Base-by-base conservation (phyloP, 1,140 invertebrate genomes). In the Heliothis subflexa region DNA sequence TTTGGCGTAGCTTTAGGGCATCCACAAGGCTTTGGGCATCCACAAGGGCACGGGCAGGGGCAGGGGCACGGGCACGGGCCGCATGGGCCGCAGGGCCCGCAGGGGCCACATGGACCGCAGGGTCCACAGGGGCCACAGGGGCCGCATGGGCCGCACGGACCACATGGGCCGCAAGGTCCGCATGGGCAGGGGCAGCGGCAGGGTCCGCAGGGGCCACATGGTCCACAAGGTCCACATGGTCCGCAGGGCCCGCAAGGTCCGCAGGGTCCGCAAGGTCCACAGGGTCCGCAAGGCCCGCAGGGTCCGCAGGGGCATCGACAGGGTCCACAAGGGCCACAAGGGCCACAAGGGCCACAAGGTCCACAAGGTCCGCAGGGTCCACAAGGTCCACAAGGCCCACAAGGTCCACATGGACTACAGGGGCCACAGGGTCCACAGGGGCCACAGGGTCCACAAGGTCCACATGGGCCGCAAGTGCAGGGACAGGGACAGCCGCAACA, bases 191-290 rank as follows among this genome's bases (percentile, higher is more conserved):
- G 80, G 52, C 72, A 80, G 71, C 80, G 64, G 13, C 85, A 85
- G 0, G 86, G 86, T 0, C 84, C 81, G 21, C 85, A 88, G 11
- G 86, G 85, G 0, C 86, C 85, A 47, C 86, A 86, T 0, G 86
- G 85, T 14, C 85, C 84, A 50, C 84, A 84, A 3, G 87, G 83
- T 0, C 83, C 94, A 62, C 97, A 96, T 77, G 96, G 96, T 28
- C 80, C 74, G 54, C 84, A 86, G 0, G 83, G 83, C 1, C 79
- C 79, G 50, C 79, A 83, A 0, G 83, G 64, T 4, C 86, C 84
- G n/a, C 87, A 86, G 0, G 87, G 85, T 0, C 83, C 81, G 25
- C 88, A 86, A 0, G 87, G 85, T 12, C 85, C 85, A 52, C 86
- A 86, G 3, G 85, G 85, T 4, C 84, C 83, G 45, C 82, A 84